phyloP scores from a whole-genome alignment of 2,113 vertebrate genomes.

The Chaetorhynchus papuensis region DNA sequence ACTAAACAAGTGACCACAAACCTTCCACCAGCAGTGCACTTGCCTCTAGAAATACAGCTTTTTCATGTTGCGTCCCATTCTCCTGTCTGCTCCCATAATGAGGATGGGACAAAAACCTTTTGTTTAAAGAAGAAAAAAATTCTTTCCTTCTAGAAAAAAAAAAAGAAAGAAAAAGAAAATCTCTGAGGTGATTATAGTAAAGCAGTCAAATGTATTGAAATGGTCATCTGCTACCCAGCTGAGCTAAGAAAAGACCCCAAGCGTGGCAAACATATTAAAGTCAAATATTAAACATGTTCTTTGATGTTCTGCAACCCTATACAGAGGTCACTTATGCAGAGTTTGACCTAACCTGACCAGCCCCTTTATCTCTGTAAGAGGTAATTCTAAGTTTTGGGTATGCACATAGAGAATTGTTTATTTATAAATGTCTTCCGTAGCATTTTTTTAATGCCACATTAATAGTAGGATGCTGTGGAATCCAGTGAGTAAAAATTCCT shows the following conservation, averaged over 20 bases:
- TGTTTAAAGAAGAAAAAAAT: neutral
- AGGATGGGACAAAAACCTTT: neutral
- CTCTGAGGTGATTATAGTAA: neutral
- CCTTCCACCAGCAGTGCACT: neutral
- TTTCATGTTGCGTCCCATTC: neutral
- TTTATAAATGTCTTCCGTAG: neutral
- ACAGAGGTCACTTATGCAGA: neutral
- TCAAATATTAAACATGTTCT: neutral
- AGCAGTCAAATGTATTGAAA: neutral
- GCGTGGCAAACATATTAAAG: neutral
- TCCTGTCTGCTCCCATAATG: neutral
- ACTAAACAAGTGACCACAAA: neutral
- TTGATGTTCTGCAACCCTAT: conserved; percentile 2
- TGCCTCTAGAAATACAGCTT: neutral
- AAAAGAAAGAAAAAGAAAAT: neutral
- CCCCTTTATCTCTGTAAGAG: neutral
- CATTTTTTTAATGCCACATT: neutral
- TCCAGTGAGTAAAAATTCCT: neutral
- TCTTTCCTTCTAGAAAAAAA: neutral
- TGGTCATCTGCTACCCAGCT: conserved; percentile 29
- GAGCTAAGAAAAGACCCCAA: neutral
- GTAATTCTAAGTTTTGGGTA: neutral
- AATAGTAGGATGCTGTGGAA: neutral
- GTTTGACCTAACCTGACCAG: neutral
- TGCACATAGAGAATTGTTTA: neutral